phyloP scores from a whole-genome alignment of 2,113 vertebrate species.

The Dipodomys merriami region DNA sequence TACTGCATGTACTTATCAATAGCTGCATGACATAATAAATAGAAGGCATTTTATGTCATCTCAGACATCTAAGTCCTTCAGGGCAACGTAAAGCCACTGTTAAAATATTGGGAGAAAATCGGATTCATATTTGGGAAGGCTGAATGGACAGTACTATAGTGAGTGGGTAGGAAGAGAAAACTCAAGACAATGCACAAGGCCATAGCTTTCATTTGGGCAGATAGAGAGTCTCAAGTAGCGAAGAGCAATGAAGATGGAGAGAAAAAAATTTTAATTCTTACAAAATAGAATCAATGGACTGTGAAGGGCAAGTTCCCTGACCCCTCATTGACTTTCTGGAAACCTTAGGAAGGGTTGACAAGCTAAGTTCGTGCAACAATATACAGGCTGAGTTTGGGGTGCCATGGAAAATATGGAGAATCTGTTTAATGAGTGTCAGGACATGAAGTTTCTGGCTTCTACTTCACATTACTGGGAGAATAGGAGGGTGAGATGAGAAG shows the following conservation, averaged over 20 bases:
- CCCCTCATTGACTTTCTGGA: neutral
- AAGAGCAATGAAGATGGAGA: neutral
- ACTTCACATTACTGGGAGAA: neutral
- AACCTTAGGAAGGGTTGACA: neutral
- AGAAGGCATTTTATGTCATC: neutral
- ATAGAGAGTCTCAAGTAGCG: neutral
- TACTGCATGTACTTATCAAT: neutral
- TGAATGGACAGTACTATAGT: neutral
- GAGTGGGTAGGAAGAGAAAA: neutral
- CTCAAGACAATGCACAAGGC: neutral
- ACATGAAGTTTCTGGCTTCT: neutral
- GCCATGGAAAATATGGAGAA: neutral
- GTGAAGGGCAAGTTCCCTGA: neutral
- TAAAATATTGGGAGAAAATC: neutral
- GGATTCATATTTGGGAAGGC: neutral
- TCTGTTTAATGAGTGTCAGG: neutral
- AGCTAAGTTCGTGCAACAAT: neutral
- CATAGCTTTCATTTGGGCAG: neutral
- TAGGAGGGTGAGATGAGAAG: too few relatives aligned
- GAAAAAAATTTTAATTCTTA: neutral
- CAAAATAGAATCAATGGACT: neutral
- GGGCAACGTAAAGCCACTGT: neutral
- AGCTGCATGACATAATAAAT: neutral
- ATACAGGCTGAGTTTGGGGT: neutral
- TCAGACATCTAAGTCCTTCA: neutral